Percentiles rank a stretch among this genome's conserved stretches.
Evolutionary conservation across 2,113 vertebrate species (phyloP).

Genomic region (Cercopithecus mona): DNA sequence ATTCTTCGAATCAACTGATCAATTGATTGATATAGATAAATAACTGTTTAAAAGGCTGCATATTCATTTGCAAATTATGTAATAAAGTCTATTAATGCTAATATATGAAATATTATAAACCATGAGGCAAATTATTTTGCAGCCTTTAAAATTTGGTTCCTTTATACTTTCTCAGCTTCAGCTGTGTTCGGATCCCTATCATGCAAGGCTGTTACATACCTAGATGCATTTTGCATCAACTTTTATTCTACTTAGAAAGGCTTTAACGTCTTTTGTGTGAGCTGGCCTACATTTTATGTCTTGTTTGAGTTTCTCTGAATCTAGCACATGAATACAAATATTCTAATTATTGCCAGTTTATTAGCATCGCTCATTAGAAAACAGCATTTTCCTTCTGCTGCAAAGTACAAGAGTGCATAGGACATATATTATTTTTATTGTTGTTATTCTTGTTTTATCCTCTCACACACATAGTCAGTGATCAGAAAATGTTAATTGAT

Average conservation of each 20-base stretch:
- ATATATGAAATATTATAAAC: neutral
- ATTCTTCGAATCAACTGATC: neutral
- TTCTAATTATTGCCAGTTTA: neutral
- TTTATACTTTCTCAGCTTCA: neutral
- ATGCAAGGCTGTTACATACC: neutral
- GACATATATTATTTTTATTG: neutral
- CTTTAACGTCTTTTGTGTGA: neutral
- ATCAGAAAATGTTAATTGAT: neutral
- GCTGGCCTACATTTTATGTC: neutral
- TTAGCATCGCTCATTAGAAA: neutral
- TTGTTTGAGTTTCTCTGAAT: neutral
- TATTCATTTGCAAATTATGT: neutral
- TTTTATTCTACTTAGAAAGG: neutral
- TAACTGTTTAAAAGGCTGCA: neutral
- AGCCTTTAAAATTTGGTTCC: neutral
- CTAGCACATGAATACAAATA: neutral
- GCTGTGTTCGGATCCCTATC: neutral
- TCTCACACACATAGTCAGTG: neutral
- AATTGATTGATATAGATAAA: neutral
- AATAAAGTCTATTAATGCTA: neutral
- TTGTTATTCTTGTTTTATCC: neutral
- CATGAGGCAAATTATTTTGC: neutral
- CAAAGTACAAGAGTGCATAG: neutral
- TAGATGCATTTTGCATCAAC: neutral
- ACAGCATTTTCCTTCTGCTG: neutral